A percentile compares a stretch with the other conserved stretches of the same genome.
Conservation (phyloP, 2,797 vertebrate species). For the Ammospiza maritima region DNA sequence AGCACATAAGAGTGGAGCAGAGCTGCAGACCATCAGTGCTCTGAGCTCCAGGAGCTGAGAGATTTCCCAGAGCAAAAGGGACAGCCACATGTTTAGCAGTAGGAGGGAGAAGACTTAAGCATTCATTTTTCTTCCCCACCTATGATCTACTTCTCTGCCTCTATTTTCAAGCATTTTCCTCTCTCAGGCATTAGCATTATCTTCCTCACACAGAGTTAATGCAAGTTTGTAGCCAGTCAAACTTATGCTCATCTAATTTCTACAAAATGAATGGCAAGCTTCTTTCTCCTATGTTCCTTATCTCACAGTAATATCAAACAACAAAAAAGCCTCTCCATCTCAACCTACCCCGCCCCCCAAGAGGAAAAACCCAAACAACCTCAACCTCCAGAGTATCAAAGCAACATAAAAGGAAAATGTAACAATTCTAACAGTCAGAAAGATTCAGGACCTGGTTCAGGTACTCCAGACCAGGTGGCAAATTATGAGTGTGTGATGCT, state of each 20-base stretch:
- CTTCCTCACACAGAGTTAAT: neutral
- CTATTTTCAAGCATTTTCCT: neutral
- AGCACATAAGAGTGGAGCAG: neutral
- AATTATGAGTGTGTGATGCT: slow-evolving; percentile 65
- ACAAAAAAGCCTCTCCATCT: neutral
- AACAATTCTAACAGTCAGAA: slow-evolving; percentile 3
- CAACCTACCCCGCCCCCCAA: fast-evolving
- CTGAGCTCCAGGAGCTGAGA: neutral
- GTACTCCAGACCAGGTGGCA: slow-evolving; percentile 91
- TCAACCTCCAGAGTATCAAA: neutral
- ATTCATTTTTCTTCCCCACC: neutral
- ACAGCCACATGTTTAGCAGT: neutral
- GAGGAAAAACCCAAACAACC: neutral
- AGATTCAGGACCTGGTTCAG: slow-evolving; percentile 85
- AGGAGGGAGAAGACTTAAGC: neutral
- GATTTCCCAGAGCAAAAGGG: neutral
- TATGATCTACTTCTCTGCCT: neutral
- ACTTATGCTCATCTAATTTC: neutral
- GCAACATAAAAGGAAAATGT: neutral
- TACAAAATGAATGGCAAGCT: neutral
- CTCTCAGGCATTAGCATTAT: neutral
- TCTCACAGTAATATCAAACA: neutral
- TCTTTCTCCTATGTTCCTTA: neutral
- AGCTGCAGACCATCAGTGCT: neutral
- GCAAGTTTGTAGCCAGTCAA: neutral